phyloP scores from a whole-genome alignment of 2,888 invertebrate species.

The Drepanosiphum platanoidis region DNA sequence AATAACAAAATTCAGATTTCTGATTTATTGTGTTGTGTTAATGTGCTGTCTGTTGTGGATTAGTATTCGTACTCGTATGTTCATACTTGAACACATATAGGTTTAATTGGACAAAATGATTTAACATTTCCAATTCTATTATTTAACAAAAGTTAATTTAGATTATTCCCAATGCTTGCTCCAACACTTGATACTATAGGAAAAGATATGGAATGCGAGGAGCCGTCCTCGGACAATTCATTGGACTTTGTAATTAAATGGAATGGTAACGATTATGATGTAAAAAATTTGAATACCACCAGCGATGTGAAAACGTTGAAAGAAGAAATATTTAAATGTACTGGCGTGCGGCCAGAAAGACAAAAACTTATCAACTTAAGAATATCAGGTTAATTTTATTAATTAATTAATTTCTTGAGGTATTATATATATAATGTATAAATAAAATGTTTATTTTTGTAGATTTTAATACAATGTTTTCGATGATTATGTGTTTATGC shows the following conservation, averaged over 20 bases:
- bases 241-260: slow-evolving; percentile 84
- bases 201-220: slow-evolving; percentile 50
- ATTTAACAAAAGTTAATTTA: neutral
- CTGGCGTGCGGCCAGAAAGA: slow-evolving; percentile 89
- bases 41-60: no score
- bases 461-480: neutral
- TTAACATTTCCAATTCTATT: neutral
- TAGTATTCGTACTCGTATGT: neutral
- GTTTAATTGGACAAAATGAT: slow-evolving; percentile 3
- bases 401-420: neutral
- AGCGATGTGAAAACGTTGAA: slow-evolving; percentile 84
- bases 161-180: slow-evolving; percentile 25
- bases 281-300: slow-evolving; percentile 78
- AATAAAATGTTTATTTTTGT: neutral
- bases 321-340: slow-evolving; percentile 84
- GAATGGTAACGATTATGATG: slow-evolving; percentile 89
- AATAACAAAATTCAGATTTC: slow-evolving; percentile 46
- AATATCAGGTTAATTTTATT: slow-evolving; percentile 77
- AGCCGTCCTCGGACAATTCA: slow-evolving; percentile 4
- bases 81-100: neutral
- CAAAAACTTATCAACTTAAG: slow-evolving; percentile 94
- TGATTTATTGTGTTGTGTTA: slow-evolving; percentile 7
- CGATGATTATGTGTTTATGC: no score
- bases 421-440: neutral
- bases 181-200: slow-evolving; percentile 2